phyloP scores from a whole-genome alignment of 2,113 vertebrate species.

The Coptodon bakossiorum region DNA sequence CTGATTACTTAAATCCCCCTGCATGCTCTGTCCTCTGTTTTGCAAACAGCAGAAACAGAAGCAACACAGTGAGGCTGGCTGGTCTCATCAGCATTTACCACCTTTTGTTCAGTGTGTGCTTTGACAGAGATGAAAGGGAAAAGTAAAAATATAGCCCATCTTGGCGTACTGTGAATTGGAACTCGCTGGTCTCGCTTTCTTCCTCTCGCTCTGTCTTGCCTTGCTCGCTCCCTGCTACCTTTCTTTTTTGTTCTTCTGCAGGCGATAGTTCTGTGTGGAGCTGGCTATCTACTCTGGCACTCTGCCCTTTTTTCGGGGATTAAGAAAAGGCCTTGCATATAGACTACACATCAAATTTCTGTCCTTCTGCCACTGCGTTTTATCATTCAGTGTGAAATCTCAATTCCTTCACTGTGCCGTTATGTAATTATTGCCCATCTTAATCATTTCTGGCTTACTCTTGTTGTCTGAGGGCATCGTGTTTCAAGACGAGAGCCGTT shows the following conservation, averaged over 20 bases:
- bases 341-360: constrained; percentile 1
- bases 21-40: neutral
- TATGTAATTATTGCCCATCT: constrained; percentile 5
- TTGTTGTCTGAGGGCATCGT: neutral
- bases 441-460: neutral
- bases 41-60: neutral
- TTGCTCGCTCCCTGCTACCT: neutral
- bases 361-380: neutral
- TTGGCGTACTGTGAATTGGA: neutral
- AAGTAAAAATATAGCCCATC: constrained; percentile 14
- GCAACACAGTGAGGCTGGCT: neutral
- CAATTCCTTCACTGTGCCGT: neutral
- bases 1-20: constrained; percentile 10
- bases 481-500: neutral
- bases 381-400: constrained; percentile 29
- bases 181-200: neutral
- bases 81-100: constrained; percentile 15
- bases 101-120: constrained; percentile 29
- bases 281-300: neutral
- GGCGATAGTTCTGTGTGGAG: neutral
- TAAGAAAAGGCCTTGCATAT: neutral
- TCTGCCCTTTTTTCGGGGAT: neutral
- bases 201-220: neutral
- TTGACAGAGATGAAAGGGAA: constrained; percentile 31
- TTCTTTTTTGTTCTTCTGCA: neutral